These are phyloP conservation scores for Sitta carolinensis DNA, from an alignment of 2,797 vertebrate genomes.

Conservation along the genomic window DNA sequence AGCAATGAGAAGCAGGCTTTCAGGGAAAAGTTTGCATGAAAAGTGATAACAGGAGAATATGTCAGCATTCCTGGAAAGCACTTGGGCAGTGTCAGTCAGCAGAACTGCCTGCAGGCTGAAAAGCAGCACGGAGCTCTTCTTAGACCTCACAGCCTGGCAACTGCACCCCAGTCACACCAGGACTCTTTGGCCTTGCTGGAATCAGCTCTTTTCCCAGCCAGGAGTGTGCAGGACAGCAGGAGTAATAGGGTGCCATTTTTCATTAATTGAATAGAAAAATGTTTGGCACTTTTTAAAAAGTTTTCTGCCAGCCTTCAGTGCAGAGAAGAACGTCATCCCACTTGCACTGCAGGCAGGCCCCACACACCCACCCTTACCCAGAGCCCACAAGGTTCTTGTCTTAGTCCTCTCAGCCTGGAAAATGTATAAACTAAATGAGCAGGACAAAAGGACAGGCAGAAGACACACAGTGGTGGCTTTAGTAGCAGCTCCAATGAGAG, in stretches of 20 bases:
- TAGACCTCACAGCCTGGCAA: neutral
- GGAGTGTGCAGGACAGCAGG: neutral
- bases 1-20: conserved; percentile 37
- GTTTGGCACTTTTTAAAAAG: neutral
- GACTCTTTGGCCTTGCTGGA: neutral
- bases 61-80: conserved; percentile 55
- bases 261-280: neutral
- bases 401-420: neutral
- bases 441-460: neutral
- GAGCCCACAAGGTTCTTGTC: neutral
- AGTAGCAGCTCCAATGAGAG: neutral
- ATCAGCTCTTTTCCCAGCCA: neutral
- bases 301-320: neutral
- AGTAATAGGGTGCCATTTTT: neutral
- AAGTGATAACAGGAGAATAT: conserved; percentile 61
- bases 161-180: neutral
- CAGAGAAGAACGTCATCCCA: neutral
- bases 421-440: neutral
- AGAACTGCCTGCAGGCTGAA: conserved; percentile 50
- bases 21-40: neutral
- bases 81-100: conserved; percentile 7
- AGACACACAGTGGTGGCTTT: neutral
- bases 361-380: neutral
- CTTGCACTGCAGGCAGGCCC: neutral
- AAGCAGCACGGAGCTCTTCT: neutral